Percentiles rank a stretch among this genome's conserved stretches.
These are phyloP conservation scores for Rhadina sibilatrix DNA, from an alignment of 2,113 vertebrate species.

Conservation along the genomic window DNA sequence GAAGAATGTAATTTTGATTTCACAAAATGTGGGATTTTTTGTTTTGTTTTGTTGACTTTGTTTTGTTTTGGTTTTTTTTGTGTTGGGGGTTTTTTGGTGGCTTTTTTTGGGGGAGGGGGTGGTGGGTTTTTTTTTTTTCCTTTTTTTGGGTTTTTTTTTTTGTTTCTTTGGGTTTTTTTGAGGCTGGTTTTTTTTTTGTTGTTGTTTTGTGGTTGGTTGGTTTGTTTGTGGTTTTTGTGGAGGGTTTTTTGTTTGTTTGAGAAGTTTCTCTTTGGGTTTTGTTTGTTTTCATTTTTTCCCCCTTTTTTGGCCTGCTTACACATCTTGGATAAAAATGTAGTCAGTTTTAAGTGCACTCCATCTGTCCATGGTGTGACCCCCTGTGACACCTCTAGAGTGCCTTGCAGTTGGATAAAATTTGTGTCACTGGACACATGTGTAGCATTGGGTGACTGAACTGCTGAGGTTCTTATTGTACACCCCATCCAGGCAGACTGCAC, in stretches of 20 bases:
- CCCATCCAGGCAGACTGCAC: no score
- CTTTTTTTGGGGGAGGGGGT: no score
- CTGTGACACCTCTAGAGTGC: background rate
- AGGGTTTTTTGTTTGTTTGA: background rate
- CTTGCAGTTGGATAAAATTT: background rate
- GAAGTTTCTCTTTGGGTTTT: background rate
- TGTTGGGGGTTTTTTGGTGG: no score
- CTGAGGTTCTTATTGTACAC: background rate
- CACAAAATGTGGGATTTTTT: background rate
- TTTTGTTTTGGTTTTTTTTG: no score
- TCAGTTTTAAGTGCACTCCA: background rate
- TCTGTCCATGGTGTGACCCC: background rate
- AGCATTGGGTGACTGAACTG: rapidly evolving
- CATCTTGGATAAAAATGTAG: background rate
- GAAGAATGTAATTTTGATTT: background rate
- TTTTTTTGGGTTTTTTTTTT: background rate
- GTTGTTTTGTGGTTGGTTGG: background rate
- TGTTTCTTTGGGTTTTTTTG: background rate
- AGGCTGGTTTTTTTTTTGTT: background rate
- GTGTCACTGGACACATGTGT: background rate
- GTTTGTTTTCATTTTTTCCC: no score
- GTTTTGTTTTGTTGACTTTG: no score
- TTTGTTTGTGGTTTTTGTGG: background rate
- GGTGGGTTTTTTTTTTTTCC: background rate
- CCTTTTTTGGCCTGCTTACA: background rate